A percentile compares a stretch with the other conserved stretches of the same genome.
Conservation (phyloP, 2,888 invertebrate species). For the Protula sp. region DNA sequence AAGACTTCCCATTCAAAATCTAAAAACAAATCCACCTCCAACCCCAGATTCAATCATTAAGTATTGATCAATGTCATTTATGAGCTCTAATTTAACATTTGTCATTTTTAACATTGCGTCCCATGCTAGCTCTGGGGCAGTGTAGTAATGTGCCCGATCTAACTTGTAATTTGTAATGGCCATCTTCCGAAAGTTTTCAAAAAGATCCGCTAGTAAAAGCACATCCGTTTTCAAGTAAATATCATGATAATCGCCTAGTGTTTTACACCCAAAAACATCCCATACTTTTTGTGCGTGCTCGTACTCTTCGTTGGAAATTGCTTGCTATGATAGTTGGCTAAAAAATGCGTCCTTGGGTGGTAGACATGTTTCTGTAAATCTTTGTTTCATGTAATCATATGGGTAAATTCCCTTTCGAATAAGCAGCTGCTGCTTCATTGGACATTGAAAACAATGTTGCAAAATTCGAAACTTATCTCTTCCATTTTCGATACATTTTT, state of each 20-base stretch:
- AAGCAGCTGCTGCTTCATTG: too few relatives aligned
- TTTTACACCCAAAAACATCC: slow-evolving; percentile 23
- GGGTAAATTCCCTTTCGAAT: slow-evolving; percentile 37
- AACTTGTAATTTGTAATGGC: slow-evolving; percentile 26
- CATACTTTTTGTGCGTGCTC: slow-evolving; percentile 25
- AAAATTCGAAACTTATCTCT: too few relatives aligned
- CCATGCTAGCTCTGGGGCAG: too few relatives aligned
- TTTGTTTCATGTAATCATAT: slow-evolving; percentile 37
- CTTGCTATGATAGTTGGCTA: slow-evolving; percentile 13
- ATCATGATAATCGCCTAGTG: slow-evolving; percentile 30
- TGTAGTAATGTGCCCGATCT: slow-evolving; percentile 30
- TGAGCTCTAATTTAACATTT: slow-evolving; percentile 24
- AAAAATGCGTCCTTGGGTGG: too few relatives aligned
- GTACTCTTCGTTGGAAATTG: slow-evolving; percentile 28
- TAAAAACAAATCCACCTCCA: slow-evolving; percentile 11
- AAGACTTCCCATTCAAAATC: too few relatives aligned
- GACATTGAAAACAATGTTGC: too few relatives aligned
- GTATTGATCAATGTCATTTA: slow-evolving; percentile 29
- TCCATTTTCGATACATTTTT: too few relatives aligned
- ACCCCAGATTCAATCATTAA: slow-evolving; percentile 18
- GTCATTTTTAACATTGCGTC: too few relatives aligned
- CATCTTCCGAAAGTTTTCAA: slow-evolving; percentile 34
- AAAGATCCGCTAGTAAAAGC: slow-evolving; percentile 37
- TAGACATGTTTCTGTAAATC: slow-evolving; percentile 29
- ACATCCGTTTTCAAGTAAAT: slow-evolving; percentile 30